Percentiles rank a stretch among this genome's conserved stretches.
Evolutionary conservation across 2,888 invertebrate species (phyloP).

Genomic region (Seira ritae): DNA sequence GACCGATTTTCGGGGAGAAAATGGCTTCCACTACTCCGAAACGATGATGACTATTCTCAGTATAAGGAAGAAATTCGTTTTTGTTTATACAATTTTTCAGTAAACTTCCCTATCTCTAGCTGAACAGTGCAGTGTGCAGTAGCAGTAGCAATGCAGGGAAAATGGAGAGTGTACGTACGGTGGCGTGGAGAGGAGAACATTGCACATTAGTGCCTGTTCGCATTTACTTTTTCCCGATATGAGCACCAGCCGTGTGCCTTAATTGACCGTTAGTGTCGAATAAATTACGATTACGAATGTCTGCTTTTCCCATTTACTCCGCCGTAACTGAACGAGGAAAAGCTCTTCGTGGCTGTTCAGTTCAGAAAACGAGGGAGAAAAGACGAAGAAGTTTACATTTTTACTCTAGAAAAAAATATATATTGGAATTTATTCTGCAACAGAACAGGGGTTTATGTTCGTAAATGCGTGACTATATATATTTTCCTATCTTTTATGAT

Average conservation of each 20-base stretch:
- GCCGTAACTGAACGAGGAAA: slow-evolving; percentile 28
- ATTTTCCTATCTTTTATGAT: slow-evolving; percentile 24
- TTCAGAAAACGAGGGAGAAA: slow-evolving; percentile 20
- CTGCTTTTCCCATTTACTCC: slow-evolving; percentile 54
- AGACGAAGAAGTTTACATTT: slow-evolving; percentile 35
- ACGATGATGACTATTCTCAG: slow-evolving; percentile 39
- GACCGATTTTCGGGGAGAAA: slow-evolving; percentile 59
- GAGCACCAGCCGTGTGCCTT: slow-evolving; percentile 68
- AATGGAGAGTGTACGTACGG: too few relatives aligned
- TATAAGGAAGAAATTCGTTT: slow-evolving; percentile 31
- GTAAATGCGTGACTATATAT: slow-evolving; percentile 21
- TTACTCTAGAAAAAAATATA: slow-evolving; percentile 36
- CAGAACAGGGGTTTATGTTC: slow-evolving; percentile 24
- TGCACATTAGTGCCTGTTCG: slow-evolving; percentile 39
- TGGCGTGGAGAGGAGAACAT: background rate
- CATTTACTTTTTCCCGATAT: slow-evolving; percentile 55
- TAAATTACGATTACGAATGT: slow-evolving; percentile 72
- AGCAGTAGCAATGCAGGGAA: too few relatives aligned
- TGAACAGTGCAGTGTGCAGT: background rate
- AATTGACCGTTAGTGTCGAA: slow-evolving; percentile 73
- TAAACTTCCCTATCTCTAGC: background rate
- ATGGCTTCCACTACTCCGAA: slow-evolving; percentile 30
- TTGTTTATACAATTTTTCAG: slow-evolving; percentile 42
- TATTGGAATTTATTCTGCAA: slow-evolving; percentile 30
- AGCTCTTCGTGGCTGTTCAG: background rate